These are phyloP conservation scores for Troides helena DNA, from an alignment of 2,888 invertebrate species.

Conservation along the genomic window DNA sequence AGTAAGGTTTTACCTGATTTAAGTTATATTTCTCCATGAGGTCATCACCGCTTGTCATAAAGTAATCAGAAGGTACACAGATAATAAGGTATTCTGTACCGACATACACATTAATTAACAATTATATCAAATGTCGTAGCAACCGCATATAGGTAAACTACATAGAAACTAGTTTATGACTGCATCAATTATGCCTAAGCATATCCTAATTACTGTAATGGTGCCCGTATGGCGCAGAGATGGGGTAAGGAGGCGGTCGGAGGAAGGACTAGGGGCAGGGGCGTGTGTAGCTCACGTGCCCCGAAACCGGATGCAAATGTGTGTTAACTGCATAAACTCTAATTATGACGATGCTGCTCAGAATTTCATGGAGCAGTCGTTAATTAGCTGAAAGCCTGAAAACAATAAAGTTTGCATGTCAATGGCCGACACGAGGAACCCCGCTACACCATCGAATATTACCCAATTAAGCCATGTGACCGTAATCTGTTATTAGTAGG, in stretches of 20 bases:
- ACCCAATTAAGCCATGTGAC: constrained; percentile 26
- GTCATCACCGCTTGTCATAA: too few relatives aligned
- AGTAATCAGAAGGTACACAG: constrained; percentile 6
- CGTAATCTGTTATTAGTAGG: constrained; percentile 25
- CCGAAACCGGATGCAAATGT: constrained; percentile 63
- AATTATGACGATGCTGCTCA: constrained; percentile 48
- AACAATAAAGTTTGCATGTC: constrained; percentile 37
- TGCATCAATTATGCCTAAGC: constrained; percentile 77
- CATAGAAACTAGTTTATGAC: constrained; percentile 63
- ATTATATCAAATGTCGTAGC: constrained; percentile 28
- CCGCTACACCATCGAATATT: constrained; percentile 29
- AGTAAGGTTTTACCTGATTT: neutral
- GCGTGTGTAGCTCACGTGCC: constrained; percentile 51
- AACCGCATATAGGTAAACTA: constrained; percentile 22
- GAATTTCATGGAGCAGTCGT: constrained; percentile 32
- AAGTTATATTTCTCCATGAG: too few relatives aligned
- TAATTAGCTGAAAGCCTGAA: constrained; percentile 42
- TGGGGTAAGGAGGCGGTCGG: constrained; percentile 48
- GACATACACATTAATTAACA: constrained; percentile 24
- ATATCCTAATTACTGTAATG: constrained; percentile 79
- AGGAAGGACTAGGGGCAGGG: constrained; percentile 46
- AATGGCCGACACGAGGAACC: constrained; percentile 29
- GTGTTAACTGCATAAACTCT: constrained; percentile 43
- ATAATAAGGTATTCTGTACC: constrained; percentile 28
- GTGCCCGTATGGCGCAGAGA: constrained; percentile 66